These are phyloP conservation scores for Harpalus rubripes DNA, from an alignment of 2,888 invertebrate species.

Conservation along the genomic window DNA sequence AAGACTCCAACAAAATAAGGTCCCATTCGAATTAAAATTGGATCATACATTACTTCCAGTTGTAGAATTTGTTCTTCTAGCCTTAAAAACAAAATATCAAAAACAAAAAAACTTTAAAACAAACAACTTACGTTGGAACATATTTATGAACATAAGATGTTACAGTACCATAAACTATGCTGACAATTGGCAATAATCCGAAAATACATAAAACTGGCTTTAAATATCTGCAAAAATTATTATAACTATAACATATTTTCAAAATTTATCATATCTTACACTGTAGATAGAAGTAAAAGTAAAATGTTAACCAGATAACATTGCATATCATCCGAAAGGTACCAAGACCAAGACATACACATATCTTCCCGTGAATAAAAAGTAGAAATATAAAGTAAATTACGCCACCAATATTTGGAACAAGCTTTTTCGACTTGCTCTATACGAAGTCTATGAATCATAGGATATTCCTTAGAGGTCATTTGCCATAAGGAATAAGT, in stretches of 20 bases:
- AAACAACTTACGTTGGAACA: conserved; percentile 76
- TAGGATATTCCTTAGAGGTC: conserved; percentile 31
- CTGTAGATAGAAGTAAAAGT: conserved; percentile 76
- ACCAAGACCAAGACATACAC: conserved; percentile 80
- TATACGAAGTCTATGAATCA: conserved; percentile 19
- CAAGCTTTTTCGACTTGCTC: conserved; percentile 77
- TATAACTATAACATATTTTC: background rate
- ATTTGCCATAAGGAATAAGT: conserved; percentile 71
- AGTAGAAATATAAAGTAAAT: conserved; percentile 79
- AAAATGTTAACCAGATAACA: conserved; percentile 76
- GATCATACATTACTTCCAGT: conserved; percentile 77
- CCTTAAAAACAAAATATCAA: conserved; percentile 71
- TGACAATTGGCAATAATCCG: conserved; percentile 69
- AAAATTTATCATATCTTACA: conserved; percentile 73
- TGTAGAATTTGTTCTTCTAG: conserved; percentile 75
- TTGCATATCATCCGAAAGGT: conserved; percentile 78
- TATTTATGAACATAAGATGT: conserved; percentile 75
- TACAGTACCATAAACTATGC: conserved; percentile 74
- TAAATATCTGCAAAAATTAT: conserved; percentile 3
- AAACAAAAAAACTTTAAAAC: background rate
- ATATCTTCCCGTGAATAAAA: conserved; percentile 76
- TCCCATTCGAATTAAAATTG: conserved; percentile 78
- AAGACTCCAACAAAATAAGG: conserved; percentile 78
- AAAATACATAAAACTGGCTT: conserved; percentile 13
- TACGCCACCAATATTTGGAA: conserved; percentile 79